Evolutionary conservation across 2,888 invertebrate genomes (phyloP), one percentile per base, ranked within the genome.

Genomic region (Cylloceria caligata): DNA sequence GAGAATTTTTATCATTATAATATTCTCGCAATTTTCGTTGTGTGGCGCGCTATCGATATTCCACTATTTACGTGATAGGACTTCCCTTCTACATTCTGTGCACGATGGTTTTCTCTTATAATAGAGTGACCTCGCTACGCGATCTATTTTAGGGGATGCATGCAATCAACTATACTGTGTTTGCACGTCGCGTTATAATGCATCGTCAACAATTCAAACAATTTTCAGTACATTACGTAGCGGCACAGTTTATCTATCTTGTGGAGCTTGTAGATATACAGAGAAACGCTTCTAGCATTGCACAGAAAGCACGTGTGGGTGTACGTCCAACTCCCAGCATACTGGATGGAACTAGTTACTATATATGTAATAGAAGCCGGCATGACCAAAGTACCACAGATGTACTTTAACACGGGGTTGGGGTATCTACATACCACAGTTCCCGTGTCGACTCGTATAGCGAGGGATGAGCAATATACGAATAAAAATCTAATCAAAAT

Each of bases 141-240:
- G 67, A 72, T 77, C 57, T 76, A 76, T 76, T 67, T n/a, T 57
- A 67, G 21, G 13, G 57, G 21, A 42, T 72, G 67, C 76, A 81
- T 72, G 75, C 75, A 49, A 76, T 42, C 21, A 36, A 75, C 80
- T 65, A 49, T 27, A 3, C 11, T 34, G 39, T 73, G 42, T 52
- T 52, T 68, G 49, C 30, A 60, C 30, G 1, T 62, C 39, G 39
- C 30, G 30, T n/a, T 67, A 39, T 30, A 30, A 49, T 39, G n/a
- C 30, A 60, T 39, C 71, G 36, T 42, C 27, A 72, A 67, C 57
- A 16, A 21, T 71, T 49, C 36, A 49, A 30, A 9, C 27, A 65
- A 42, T 52, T 62, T 45, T 60, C 39, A 24, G 49, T 73, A 49
- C 60, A 9, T 65, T 60, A 67, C 57, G 19, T 16, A 49, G 42